These are phyloP conservation scores for Orgyia antiqua DNA, from an alignment of 2,888 invertebrate species.

Conservation along the genomic window DNA sequence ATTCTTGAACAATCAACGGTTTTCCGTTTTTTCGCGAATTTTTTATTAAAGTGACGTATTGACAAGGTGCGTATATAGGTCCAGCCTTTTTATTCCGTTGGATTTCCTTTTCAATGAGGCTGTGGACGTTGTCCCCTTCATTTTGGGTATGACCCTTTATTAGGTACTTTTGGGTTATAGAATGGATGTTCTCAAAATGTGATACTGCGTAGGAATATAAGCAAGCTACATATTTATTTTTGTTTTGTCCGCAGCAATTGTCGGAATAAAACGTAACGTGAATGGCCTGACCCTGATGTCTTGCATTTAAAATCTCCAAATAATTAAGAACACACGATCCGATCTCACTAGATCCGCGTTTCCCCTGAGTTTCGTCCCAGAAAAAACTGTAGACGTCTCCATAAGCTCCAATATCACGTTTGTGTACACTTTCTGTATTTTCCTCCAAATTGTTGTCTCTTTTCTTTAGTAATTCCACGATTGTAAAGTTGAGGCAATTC, in stretches of 20 bases:
- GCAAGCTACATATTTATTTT: slow-evolving; percentile 3
- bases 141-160: slow-evolving; percentile 3
- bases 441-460: too few relatives aligned
- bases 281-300: background rate
- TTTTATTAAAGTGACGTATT: background rate
- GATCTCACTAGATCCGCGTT: slow-evolving; percentile 3
- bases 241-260: slow-evolving; percentile 3
- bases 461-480: background rate
- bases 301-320: background rate
- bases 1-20: slow-evolving; percentile 1
- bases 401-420: too few relatives aligned
- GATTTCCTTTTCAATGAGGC: slow-evolving; percentile 30
- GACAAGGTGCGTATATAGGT: slow-evolving; percentile 17
- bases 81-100: slow-evolving; percentile 24
- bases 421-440: too few relatives aligned
- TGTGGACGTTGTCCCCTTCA: slow-evolving; percentile 19
- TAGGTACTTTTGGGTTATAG: slow-evolving; percentile 3
- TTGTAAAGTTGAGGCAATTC: slow-evolving; percentile 7
- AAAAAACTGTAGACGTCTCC: slow-evolving; percentile 4
- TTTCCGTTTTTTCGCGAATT: background rate
- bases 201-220: slow-evolving; percentile 2
- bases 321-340: slow-evolving; percentile 4
- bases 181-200: slow-evolving; percentile 3
- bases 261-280: slow-evolving; percentile 5
- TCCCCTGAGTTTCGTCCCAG: slow-evolving; percentile 3